These are phyloP conservation scores for Campylomormyrus numenius DNA, from an alignment of 2,113 vertebrate genomes.

Conservation along the genomic window DNA sequence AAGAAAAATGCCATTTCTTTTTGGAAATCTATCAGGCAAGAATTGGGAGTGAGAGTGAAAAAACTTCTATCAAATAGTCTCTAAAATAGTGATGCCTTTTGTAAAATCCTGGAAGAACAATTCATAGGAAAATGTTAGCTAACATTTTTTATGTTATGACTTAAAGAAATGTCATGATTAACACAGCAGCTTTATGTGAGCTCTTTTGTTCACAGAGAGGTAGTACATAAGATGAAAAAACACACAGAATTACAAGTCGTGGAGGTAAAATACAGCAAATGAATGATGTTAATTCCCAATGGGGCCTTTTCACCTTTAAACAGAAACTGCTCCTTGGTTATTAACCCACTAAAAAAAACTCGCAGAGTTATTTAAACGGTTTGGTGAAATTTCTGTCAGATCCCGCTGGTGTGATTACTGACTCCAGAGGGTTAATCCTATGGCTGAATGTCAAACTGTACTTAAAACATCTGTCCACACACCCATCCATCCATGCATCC, in stretches of 20 bases:
- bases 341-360: neutral
- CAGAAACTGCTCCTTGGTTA: neutral
- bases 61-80: too few relatives aligned
- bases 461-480: neutral
- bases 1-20: too few relatives aligned
- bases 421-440: neutral
- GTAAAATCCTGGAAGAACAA: neutral
- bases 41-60: too few relatives aligned
- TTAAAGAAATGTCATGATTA: neutral
- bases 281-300: neutral
- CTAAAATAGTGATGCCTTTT: too few relatives aligned
- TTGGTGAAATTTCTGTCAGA: too few relatives aligned
- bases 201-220: neutral
- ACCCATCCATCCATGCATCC: too few relatives aligned
- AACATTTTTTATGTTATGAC: neutral
- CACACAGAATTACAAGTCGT: neutral
- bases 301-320: neutral
- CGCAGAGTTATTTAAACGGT: too few relatives aligned
- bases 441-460: neutral
- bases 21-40: neutral
- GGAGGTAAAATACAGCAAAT: neutral
- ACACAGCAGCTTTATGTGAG: neutral
- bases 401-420: too few relatives aligned
- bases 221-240: neutral
- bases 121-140: neutral